Percentiles rank a stretch among this genome's conserved stretches.
phyloP scores from a whole-genome alignment of 2,797 vertebrate species.

The Novumbra hubbsi region DNA sequence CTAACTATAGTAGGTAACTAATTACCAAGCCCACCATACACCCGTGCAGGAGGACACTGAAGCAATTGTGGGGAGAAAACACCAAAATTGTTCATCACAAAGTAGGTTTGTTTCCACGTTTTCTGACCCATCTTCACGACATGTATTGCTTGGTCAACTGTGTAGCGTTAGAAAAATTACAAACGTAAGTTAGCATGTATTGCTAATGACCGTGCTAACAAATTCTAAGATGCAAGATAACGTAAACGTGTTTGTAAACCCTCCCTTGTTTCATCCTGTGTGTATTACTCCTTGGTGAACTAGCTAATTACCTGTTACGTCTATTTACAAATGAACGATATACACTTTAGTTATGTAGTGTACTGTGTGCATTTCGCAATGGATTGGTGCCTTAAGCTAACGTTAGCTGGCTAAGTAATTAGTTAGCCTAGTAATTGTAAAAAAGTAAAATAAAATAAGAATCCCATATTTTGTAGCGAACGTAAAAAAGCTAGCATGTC shows the following conservation, averaged over 20 bases:
- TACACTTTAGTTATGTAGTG: background rate
- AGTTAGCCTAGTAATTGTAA: background rate
- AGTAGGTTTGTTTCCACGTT: conserved; percentile 2
- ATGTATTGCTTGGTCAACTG: background rate
- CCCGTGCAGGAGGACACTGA: background rate
- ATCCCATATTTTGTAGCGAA: no score
- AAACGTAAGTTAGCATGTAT: conserved; percentile 1
- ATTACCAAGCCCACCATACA: background rate
- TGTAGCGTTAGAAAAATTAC: background rate
- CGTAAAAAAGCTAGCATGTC: no score
- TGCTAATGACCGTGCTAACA: no score
- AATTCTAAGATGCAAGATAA: background rate
- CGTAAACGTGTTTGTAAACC: background rate
- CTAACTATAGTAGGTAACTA: background rate
- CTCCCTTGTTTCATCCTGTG: no score
- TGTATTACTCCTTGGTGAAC: background rate
- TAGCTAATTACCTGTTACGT: background rate
- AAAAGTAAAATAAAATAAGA: no score
- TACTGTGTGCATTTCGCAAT: background rate
- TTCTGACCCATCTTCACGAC: background rate
- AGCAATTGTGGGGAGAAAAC: background rate
- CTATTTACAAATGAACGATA: background rate
- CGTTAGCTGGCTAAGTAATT: background rate
- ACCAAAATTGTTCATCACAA: background rate
- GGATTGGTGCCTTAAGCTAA: background rate